phyloP scores from a whole-genome alignment of 2,797 vertebrate species.

The Euthynnus affinis region DNA sequence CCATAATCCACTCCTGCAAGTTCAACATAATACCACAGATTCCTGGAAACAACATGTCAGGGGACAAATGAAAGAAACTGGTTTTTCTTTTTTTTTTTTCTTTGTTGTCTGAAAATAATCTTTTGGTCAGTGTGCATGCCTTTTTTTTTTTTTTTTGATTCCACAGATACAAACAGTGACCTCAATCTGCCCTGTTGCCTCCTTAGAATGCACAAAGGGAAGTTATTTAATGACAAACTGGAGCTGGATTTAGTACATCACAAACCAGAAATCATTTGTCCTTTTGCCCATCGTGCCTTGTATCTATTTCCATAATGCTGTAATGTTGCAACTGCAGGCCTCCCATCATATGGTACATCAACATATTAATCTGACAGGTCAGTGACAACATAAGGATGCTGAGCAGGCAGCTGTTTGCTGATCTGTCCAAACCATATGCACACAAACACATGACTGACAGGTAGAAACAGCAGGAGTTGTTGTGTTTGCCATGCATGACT shows the following conservation, averaged over 20 bases:
- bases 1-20: conserved; percentile 45
- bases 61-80: conserved; percentile 26
- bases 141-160: not conserved
- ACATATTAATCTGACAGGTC: conserved; percentile 15
- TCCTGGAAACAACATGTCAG: conserved; percentile 30
- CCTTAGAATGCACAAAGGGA: too few species aligned
- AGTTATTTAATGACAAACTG: not conserved
- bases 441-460: conserved; percentile 8
- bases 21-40: conserved; percentile 3
- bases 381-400: not conserved
- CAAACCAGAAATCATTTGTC: not conserved
- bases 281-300: not conserved
- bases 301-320: not conserved
- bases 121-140: not conserved
- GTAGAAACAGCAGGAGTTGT: conserved; percentile 2
- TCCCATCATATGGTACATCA: not conserved
- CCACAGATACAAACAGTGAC: too few species aligned
- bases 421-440: conserved; percentile 10
- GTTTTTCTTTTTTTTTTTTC: conserved; percentile 22
- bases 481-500: not conserved
- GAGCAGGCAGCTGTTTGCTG: conserved; percentile 21
- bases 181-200: too few species aligned
- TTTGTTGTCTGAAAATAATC: not conserved
- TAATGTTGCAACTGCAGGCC: not conserved
- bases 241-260: not conserved